Conservation (phyloP, 2,888 invertebrate genomes). For the Oegoconia quadripuncta region DNA sequence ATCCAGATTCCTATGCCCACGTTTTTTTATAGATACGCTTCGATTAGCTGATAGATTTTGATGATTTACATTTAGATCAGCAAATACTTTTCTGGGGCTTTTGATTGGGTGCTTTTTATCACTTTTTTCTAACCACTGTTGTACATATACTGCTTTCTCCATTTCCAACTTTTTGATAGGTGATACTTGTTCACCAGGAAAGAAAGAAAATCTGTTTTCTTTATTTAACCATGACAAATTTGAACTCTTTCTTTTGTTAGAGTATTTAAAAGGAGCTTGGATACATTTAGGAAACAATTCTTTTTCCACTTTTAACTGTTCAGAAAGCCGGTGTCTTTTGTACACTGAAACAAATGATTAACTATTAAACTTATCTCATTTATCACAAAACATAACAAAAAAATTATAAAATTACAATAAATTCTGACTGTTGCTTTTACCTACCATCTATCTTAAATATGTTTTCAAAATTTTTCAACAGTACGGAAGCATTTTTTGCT, state of each 20-base stretch:
- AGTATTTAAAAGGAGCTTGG: slow-evolving; percentile 61
- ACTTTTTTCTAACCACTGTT: slow-evolving; percentile 55
- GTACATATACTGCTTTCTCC: slow-evolving; percentile 50
- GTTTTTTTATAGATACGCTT: slow-evolving; percentile 9
- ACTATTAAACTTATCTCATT: slow-evolving; percentile 1
- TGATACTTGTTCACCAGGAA: slow-evolving; percentile 48
- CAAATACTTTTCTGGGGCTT: slow-evolving; percentile 48
- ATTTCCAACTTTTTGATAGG: slow-evolving; percentile 32
- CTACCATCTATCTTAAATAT: slow-evolving; percentile 55
- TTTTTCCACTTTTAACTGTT: slow-evolving; percentile 57
- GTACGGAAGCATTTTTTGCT: slow-evolving; percentile 36
- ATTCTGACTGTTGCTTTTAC: no score
- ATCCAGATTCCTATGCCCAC: slow-evolving; percentile 8
- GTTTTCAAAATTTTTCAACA: slow-evolving; percentile 46
- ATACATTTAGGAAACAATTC: slow-evolving; percentile 66
- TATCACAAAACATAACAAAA: not conserved
- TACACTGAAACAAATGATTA: slow-evolving; percentile 43
- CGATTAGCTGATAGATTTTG: slow-evolving; percentile 7
- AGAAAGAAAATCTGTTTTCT: slow-evolving; percentile 38
- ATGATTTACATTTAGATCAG: slow-evolving; percentile 51
- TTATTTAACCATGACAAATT: slow-evolving; percentile 29
- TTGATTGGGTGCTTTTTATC: slow-evolving; percentile 21
- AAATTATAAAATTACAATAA: no score
- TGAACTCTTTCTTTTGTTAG: slow-evolving; percentile 56
- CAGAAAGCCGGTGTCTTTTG: slow-evolving; percentile 46